A percentile compares a stretch with the other conserved stretches of the same genome.
Conservation (phyloP, 2,888 invertebrate genomes). For the Monochamus alternatus region DNA sequence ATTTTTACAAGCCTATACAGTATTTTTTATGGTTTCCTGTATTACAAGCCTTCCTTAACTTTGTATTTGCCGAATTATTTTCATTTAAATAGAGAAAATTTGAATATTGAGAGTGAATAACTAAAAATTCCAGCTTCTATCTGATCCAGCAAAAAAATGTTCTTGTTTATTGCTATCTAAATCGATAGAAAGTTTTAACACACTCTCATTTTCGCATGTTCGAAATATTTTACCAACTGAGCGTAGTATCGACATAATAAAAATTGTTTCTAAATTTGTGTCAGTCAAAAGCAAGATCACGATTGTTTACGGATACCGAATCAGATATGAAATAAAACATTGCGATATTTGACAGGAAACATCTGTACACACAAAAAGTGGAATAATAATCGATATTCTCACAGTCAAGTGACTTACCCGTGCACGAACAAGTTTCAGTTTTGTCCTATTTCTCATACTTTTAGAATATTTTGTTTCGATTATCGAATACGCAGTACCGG, state of each 20-base stretch:
- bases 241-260: not conserved
- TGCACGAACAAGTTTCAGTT: conserved; percentile 32
- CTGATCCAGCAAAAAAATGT: no score
- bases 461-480: conserved; percentile 19
- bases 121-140: no score
- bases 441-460: conserved; percentile 35
- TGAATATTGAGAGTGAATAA: no score
- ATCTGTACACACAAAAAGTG: conserved; percentile 21
- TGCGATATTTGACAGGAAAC: conserved; percentile 24
- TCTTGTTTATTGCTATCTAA: no score
- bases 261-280: no score
- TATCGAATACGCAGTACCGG: conserved; percentile 8
- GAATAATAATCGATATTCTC: conserved; percentile 32
- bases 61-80: no score
- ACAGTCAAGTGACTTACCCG: conserved; percentile 23
- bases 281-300: no score
- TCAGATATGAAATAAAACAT: conserved; percentile 15
- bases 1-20: no score
- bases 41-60: no score
- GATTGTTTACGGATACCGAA: not conserved
- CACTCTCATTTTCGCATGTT: not conserved
- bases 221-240: not conserved
- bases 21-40: no score
- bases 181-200: not conserved
- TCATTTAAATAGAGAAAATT: no score